Percentiles rank a stretch among this genome's conserved stretches.
Evolutionary conservation across 30 jellyfish, hydroid and myxozoan genomes (phyloP).

Genomic region (Mastigias papua): DNA sequence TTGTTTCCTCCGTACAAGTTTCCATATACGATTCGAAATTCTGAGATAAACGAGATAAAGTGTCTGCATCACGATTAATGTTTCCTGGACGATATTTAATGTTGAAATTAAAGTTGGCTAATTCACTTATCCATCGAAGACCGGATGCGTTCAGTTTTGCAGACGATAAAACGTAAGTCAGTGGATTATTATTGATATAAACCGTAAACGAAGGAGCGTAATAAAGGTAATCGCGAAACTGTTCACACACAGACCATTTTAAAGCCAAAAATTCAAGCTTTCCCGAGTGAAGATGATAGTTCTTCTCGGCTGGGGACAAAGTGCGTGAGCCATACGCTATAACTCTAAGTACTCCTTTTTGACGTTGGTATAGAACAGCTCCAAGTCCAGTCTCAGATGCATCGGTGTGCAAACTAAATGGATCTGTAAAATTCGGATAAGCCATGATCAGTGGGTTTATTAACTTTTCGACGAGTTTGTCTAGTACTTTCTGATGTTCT

Average conservation of each 20-base stretch:
- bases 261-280: slow-evolving; percentile 54
- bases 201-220: slow-evolving; percentile 36
- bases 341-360: slow-evolving; percentile 7
- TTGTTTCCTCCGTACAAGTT: slow-evolving; percentile 25
- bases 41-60: slow-evolving; percentile 22
- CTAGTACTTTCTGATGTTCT: too few relatives aligned
- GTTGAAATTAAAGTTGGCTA: slow-evolving; percentile 32
- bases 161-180: slow-evolving; percentile 10
- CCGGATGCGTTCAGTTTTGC: slow-evolving; percentile 54
- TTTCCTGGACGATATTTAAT: slow-evolving; percentile 51
- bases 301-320: too few relatives aligned
- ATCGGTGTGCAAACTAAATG: slow-evolving; percentile 47
- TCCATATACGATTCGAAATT: slow-evolving; percentile 23
- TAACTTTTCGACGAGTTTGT: neutral
- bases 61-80: slow-evolving; percentile 29
- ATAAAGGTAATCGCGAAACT: slow-evolving; percentile 21
- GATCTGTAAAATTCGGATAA: slow-evolving; percentile 34
- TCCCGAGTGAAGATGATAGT: slow-evolving; percentile 47
- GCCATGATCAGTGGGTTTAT: slow-evolving; percentile 48
- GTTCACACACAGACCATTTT: slow-evolving; percentile 41
- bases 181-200: slow-evolving; percentile 20
- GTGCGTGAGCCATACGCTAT: slow-evolving; percentile 51
- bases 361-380: slow-evolving; percentile 28
- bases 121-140: slow-evolving; percentile 32
- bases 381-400: slow-evolving; percentile 59